Conservation (phyloP, 2,888 invertebrate species). For the Opisthograptis luteolata region DNA sequence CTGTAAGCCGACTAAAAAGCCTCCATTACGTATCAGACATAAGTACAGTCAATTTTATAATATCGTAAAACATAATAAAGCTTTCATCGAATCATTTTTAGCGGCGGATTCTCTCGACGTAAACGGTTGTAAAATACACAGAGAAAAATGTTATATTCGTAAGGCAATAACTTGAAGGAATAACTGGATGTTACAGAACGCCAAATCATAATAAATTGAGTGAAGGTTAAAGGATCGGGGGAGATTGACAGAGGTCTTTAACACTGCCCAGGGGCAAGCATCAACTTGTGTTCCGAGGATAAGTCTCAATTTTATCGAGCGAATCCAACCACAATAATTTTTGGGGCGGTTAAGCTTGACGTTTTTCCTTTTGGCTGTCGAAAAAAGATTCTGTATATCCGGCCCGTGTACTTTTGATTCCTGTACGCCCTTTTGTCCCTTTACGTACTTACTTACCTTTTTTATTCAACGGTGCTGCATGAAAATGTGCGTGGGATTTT, state of each 20-base stretch:
- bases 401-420: conserved; percentile 1
- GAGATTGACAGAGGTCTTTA: conserved; percentile 73
- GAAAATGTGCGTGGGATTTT: no score
- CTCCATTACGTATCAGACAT: conserved; percentile 27
- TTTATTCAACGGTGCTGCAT: background rate
- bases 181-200: conserved; percentile 32
- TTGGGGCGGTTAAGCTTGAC: conserved; percentile 51
- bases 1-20: conserved; percentile 25
- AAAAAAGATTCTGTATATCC: conserved; percentile 36
- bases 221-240: conserved; percentile 66
- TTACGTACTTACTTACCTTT: background rate
- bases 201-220: conserved; percentile 72
- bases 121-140: conserved; percentile 47
- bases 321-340: conserved; percentile 58
- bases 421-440: conserved; percentile 17
- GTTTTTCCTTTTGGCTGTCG: conserved; percentile 46
- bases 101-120: conserved; percentile 21
- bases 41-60: conserved; percentile 29
- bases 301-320: conserved; percentile 63
- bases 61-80: conserved; percentile 35
- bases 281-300: conserved; percentile 62
- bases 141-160: conserved; percentile 49
- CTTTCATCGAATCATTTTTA: conserved; percentile 31
- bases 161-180: conserved; percentile 46
- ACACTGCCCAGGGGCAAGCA: conserved; percentile 57